phyloP scores from a whole-genome alignment of 2,888 invertebrate species.

The Drosophila kuntzei region DNA sequence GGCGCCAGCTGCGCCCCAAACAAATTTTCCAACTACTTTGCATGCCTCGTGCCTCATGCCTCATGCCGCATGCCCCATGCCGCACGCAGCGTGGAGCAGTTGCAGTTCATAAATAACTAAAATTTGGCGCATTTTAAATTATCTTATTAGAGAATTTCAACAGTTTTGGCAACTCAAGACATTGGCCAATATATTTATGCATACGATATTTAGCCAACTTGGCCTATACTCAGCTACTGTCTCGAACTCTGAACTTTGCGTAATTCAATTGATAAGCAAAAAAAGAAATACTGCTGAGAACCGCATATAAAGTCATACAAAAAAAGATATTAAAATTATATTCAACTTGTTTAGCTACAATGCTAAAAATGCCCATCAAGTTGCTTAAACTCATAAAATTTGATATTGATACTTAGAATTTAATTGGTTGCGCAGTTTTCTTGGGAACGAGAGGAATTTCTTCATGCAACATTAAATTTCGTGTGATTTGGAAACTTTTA shows the following conservation, averaged over 20 bases:
- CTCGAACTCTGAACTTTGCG: slow-evolving; percentile 63
- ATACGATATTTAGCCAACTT: slow-evolving; percentile 13
- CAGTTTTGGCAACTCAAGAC: slow-evolving; percentile 31
- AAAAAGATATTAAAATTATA: slow-evolving; percentile 1
- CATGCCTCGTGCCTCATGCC: slow-evolving; percentile 4
- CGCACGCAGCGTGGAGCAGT: slow-evolving; percentile 3
- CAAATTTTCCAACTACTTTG: slow-evolving; percentile 20
- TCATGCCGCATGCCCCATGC: slow-evolving; percentile 4
- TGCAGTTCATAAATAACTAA: slow-evolving; percentile 53
- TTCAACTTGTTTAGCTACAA: slow-evolving; percentile 21
- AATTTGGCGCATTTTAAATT: slow-evolving; percentile 54
- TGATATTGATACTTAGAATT: slow-evolving; percentile 20
- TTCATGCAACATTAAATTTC: slow-evolving; percentile 3
- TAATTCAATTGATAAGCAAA: slow-evolving; percentile 56
- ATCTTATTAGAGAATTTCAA: slow-evolving; percentile 56
- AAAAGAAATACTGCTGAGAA: slow-evolving; percentile 16
- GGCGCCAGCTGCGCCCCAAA: slow-evolving; percentile 52
- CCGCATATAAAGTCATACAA: slow-evolving; percentile 2
- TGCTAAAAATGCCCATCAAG: slow-evolving; percentile 14
- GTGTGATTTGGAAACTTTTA: slow-evolving; percentile 12
- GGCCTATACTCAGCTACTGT: slow-evolving; percentile 33
- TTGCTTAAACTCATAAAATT: slow-evolving; percentile 20
- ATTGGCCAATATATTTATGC: slow-evolving; percentile 26
- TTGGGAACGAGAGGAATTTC: background rate
- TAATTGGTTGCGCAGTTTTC: slow-evolving; percentile 13